Evolutionary conservation across 1,140 invertebrate species (phyloP).

Genomic region (Melanaphis sacchari): DNA sequence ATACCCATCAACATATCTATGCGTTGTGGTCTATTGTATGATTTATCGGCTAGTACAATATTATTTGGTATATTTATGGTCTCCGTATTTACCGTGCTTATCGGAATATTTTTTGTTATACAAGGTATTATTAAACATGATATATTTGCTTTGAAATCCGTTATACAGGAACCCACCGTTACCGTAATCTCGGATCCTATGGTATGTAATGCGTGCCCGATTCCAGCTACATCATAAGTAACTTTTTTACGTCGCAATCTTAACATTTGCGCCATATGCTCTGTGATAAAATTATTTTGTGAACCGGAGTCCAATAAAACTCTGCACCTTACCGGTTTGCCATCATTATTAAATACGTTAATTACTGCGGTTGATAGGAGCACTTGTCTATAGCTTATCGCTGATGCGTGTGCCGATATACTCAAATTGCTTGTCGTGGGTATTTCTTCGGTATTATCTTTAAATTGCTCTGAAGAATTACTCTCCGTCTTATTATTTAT

Average conservation of each 20-base stretch:
- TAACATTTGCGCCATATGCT: constrained; percentile 25
- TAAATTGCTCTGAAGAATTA: neutral
- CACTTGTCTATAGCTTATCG: neutral
- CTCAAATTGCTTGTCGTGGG: no score
- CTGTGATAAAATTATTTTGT: constrained; percentile 18
- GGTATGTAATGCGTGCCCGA: neutral
- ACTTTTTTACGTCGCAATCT: neutral
- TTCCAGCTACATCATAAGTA: neutral
- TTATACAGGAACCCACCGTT: neutral
- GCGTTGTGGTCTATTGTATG: neutral
- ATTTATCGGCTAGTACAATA: neutral
- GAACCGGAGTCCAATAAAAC: neutral
- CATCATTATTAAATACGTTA: neutral
- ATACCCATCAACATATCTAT: constrained; percentile 1
- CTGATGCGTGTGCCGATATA: neutral
- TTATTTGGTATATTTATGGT: neutral
- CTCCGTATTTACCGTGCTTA: neutral
- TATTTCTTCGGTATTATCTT: neutral
- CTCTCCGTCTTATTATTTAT: no score
- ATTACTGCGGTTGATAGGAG: neutral
- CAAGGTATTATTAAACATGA: neutral
- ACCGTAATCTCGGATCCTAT: neutral
- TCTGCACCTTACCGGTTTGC: neutral
- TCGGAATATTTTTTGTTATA: neutral
- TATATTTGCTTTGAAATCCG: neutral